Base-by-base conservation (phyloP, 1,140 invertebrate genomes). In the Lepidostoma basale region DNA sequence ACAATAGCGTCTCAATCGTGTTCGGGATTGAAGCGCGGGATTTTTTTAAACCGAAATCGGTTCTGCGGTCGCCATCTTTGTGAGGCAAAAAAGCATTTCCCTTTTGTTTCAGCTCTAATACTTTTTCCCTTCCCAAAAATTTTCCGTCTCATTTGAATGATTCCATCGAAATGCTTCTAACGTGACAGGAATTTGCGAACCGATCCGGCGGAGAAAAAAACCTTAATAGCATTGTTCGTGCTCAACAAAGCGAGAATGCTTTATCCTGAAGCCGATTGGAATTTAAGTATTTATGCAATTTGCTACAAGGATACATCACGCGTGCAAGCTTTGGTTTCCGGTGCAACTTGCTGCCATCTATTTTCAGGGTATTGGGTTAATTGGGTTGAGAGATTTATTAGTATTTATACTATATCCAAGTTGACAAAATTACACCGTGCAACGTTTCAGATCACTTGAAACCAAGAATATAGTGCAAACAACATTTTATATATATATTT, bases 91-190 rank as follows among this genome's bases (percentile, higher is more conserved):
- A 25, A 52, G n/a, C 25, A 26, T 18, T 47, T 12, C 20, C 30
- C 63, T 65, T 40, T 40, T 67, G 52, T 67, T 59, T 59, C 54
- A 59, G 16, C 12, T 52, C 23, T 30, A 52, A 26, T 52, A 52
- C 23, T 52, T 52, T 52, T 26, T 52, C 47, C 25, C 25, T 3
- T 28, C 42, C 63, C 25, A 54, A 58, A 44, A 58, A 59, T 67
- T 59, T 67, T 54, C 54, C 64, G 52, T 67, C 54, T 44, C 45
- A 33, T 56, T 67, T 59, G 52, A 67, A 67, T 67, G 54, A 67
- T 67, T 67, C 42, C 54, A 45, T 44, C 54, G 54, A 58, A 67
- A 67, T 67, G 54, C 54, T 39, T 67, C 30, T 67, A 56, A 67
- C 64, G 64, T 67, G 64, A 67, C 64, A 40, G 44, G 56, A 67